A percentile compares a stretch with the other conserved stretches of the same genome.
phyloP scores from a whole-genome alignment of 2,888 invertebrate species.

The Lithophane leautieri region DNA sequence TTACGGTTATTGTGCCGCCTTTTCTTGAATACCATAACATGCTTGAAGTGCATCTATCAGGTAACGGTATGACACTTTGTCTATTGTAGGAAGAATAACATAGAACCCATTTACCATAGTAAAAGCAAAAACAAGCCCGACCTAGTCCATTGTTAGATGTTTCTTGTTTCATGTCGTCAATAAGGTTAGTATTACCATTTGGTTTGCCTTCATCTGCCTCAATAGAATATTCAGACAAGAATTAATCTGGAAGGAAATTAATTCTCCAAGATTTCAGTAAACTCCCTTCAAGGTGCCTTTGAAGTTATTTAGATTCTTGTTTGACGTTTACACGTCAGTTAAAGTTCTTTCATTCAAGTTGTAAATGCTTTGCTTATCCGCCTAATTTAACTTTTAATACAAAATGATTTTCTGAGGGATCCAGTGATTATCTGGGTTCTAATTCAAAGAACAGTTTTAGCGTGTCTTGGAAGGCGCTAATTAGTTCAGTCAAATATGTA shows the following conservation, averaged over 20 bases:
- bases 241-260: slow-evolving; percentile 51
- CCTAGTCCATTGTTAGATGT: background rate
- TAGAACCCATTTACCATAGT: background rate
- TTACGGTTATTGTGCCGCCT: background rate
- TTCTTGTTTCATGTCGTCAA: background rate
- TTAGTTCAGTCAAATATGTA: slow-evolving; percentile 9
- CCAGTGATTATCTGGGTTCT: slow-evolving; percentile 44
- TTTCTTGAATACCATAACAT: background rate
- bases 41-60: background rate
- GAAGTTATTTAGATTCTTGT: slow-evolving; percentile 57
- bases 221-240: slow-evolving; percentile 32
- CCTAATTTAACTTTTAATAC: slow-evolving; percentile 65
- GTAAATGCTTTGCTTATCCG: slow-evolving; percentile 59
- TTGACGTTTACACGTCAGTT: slow-evolving; percentile 64
- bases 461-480: slow-evolving; percentile 4
- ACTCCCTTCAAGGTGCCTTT: slow-evolving; percentile 52
- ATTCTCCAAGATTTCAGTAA: slow-evolving; percentile 46
- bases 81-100: slow-evolving; percentile 1
- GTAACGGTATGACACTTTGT: slow-evolving; percentile 16
- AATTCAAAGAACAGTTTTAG: slow-evolving; percentile 21
- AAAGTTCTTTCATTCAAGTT: slow-evolving; percentile 61
- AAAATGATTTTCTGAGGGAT: slow-evolving; percentile 51
- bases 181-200: background rate
- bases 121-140: background rate
- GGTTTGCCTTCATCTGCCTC: background rate